phyloP scores from a whole-genome alignment of 1,140 invertebrate genomes.

The Amphibalanus amphitrite region DNA sequence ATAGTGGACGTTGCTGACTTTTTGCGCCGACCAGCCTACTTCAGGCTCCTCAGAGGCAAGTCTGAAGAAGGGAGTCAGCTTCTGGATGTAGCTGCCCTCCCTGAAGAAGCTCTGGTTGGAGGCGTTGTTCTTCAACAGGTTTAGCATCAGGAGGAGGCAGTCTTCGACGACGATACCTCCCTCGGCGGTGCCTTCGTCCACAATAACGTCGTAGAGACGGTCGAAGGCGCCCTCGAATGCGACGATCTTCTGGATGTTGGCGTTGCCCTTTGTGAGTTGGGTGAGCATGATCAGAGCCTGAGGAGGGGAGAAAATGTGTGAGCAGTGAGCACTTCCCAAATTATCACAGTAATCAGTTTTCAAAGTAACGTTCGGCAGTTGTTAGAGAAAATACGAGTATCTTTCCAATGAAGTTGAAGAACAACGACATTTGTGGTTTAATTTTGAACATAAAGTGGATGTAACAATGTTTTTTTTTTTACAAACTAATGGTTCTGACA shows the following conservation, averaged over 20 bases:
- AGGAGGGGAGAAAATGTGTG: slow-evolving; percentile 11
- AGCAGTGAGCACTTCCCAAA: too few relatives aligned
- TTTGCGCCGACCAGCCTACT: slow-evolving; percentile 75
- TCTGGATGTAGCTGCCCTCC: slow-evolving; percentile 87
- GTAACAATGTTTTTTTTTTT: too few relatives aligned
- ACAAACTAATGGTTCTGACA: too few relatives aligned
- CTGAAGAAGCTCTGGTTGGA: slow-evolving; percentile 99
- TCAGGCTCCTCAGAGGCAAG: slow-evolving; percentile 39
- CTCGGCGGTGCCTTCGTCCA: slow-evolving; percentile 78
- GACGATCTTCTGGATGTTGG: slow-evolving; percentile 98
- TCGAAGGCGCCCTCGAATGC: slow-evolving; percentile 99
- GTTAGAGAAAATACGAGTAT: too few relatives aligned
- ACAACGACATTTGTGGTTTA: too few relatives aligned
- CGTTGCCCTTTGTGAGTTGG: slow-evolving; percentile 85
- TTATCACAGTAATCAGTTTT: too few relatives aligned
- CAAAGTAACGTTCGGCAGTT: too few relatives aligned
- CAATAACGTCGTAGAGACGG: slow-evolving; percentile 80
- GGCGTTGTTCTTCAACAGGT: slow-evolving; percentile 83
- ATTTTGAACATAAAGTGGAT: too few relatives aligned
- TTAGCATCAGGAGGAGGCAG: slow-evolving; percentile 84
- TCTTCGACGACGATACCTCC: slow-evolving; percentile 97
- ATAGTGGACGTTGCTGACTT: slow-evolving; percentile 82
- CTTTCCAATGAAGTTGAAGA: too few relatives aligned
- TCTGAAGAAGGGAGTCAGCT: slow-evolving; percentile 63
- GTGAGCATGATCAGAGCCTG: slow-evolving; percentile 74